phyloP scores from a whole-genome alignment of 2,797 vertebrate species.

The Aphelocoma californica region DNA sequence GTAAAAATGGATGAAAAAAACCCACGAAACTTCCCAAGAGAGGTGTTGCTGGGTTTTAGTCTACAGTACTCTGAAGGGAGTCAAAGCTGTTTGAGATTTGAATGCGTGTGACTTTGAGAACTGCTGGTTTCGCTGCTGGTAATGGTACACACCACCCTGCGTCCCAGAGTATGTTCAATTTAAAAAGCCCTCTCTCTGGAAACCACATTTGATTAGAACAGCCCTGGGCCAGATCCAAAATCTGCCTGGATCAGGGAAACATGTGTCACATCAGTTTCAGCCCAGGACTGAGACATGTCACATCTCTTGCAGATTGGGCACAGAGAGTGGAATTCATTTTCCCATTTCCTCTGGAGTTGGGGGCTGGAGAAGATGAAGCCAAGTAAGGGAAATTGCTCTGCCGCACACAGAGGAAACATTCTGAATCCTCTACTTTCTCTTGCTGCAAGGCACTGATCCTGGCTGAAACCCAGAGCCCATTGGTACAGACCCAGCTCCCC shows the following conservation, averaged over 20 bases:
- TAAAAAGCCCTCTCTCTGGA: constrained; percentile 29
- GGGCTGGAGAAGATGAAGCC: not conserved
- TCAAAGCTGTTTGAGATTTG: constrained; percentile 24
- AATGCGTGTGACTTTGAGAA: not conserved
- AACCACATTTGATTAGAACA: constrained; percentile 53
- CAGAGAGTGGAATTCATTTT: constrained; percentile 25
- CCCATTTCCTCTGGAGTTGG: constrained; percentile 15
- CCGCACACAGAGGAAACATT: not conserved
- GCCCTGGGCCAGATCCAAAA: constrained; percentile 12
- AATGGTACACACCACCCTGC: not conserved
- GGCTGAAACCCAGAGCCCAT: not conserved
- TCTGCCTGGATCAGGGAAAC: constrained; percentile 22
- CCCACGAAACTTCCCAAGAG: not conserved
- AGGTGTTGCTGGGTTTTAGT: not conserved
- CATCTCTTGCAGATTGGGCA: constrained; percentile 33
- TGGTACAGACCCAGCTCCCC: constrained; percentile 3
- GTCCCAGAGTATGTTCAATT: not conserved
- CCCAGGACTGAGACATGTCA: constrained; percentile 14
- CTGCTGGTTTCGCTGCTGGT: not conserved
- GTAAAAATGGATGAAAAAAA: not conserved
- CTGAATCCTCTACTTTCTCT: not conserved
- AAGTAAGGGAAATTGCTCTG: constrained; percentile 9
- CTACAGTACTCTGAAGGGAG: not conserved
- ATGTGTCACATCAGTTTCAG: constrained; percentile 31
- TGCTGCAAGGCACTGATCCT: not conserved